Conservation (phyloP, 1,140 invertebrate genomes). For the Pristionchus pacificus region DNA sequence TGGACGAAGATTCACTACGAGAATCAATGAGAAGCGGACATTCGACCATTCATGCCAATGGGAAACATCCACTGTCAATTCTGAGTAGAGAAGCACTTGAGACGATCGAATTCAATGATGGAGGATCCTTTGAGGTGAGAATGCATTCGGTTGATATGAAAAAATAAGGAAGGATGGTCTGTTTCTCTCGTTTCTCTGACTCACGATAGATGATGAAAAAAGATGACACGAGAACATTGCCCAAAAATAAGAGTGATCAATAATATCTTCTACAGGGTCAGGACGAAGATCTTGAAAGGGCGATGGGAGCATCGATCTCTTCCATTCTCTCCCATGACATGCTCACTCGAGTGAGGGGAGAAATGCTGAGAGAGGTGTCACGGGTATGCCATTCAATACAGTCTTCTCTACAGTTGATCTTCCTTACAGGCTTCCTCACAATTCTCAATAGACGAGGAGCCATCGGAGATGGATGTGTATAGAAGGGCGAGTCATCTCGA, state of each 20-base stretch:
- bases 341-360: neutral
- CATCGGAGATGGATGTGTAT: slow-evolving; percentile 30
- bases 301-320: slow-evolving; percentile 27
- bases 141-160: slow-evolving; percentile 4
- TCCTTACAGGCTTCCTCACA: slow-evolving; percentile 2
- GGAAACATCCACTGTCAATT: slow-evolving; percentile 28
- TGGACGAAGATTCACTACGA: slow-evolving; percentile 29
- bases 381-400: neutral
- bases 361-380: neutral
- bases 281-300: slow-evolving; percentile 24
- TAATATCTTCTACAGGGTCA: slow-evolving; percentile 3
- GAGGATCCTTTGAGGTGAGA: too few species aligned
- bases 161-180: slow-evolving; percentile 13
- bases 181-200: neutral
- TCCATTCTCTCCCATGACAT: slow-evolving; percentile 28
- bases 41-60: slow-evolving; percentile 7
- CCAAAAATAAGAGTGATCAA: neutral
- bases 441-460: slow-evolving; percentile 10
- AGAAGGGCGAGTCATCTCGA: slow-evolving; percentile 30
- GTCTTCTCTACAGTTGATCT: too few species aligned
- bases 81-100: slow-evolving; percentile 24
- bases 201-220: slow-evolving; percentile 8
- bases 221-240: slow-evolving; percentile 7
- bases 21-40: slow-evolving; percentile 5
- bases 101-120: slow-evolving; percentile 1